A percentile compares a stretch with the other conserved stretches of the same genome.
Conservation (phyloP, 35 echinoderm and acorn worm species). For the Ophiothrix spiculata region DNA sequence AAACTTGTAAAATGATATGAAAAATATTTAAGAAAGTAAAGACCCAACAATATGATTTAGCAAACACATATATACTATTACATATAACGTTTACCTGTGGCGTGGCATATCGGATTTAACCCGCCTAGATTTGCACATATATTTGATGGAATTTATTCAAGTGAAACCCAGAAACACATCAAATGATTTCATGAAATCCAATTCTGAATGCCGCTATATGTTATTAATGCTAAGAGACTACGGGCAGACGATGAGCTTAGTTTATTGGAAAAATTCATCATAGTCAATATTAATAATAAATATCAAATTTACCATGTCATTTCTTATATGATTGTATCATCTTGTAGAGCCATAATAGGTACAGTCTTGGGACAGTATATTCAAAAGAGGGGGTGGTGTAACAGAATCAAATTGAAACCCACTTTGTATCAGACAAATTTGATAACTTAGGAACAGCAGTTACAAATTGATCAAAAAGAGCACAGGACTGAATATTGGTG, state of each 20-base stretch:
- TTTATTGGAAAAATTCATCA: no score
- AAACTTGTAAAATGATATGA: constrained; percentile 10
- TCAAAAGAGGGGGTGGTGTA: no score
- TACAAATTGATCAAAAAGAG: no score
- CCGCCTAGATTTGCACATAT: background rate
- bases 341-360: no score
- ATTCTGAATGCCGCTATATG: background rate
- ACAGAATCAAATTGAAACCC: no score
- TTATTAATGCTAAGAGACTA: background rate
- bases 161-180: background rate
- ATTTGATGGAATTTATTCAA: background rate
- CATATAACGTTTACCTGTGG: background rate
- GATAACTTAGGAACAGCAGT: no score
- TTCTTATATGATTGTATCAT: no score
- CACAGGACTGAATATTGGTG: no score
- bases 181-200: constrained; percentile 9
- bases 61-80: constrained; percentile 4
- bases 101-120: background rate
- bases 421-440: no score
- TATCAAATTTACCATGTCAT: no score
- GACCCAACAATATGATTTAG: constrained; percentile 2
- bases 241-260: background rate
- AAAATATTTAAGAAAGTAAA: background rate
- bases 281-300: no score
- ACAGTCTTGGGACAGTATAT: no score